Evolutionary conservation across 2,888 invertebrate species (phyloP).

Genomic region (Reticulitermes lucifugus): DNA sequence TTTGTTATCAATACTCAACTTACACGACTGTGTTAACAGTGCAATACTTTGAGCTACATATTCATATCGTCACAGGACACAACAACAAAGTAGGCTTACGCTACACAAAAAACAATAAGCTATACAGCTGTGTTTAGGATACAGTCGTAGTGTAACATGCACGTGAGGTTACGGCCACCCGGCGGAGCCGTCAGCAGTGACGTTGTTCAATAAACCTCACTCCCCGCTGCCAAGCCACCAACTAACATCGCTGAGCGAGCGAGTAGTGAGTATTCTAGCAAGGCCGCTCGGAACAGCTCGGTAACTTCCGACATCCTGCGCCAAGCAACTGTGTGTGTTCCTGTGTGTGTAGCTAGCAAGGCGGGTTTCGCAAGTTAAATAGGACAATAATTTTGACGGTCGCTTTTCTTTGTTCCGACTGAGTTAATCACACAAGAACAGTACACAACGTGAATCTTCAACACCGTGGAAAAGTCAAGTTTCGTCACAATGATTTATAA

Average conservation of each 20-base stretch:
- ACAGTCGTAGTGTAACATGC: background rate
- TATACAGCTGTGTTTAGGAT: background rate
- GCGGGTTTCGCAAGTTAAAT: background rate
- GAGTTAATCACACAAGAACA: too few relatives aligned
- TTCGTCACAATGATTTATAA: too few relatives aligned
- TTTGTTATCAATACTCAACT: background rate
- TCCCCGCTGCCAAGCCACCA: conserved; percentile 13
- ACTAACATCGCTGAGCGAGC: background rate
- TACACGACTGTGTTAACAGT: background rate
- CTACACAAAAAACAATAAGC: background rate
- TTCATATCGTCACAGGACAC: too few relatives aligned
- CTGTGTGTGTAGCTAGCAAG: background rate
- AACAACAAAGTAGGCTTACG: background rate
- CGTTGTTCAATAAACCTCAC: background rate
- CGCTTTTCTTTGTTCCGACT: too few relatives aligned
- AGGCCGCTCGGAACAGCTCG: conserved; percentile 5
- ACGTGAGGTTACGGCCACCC: background rate
- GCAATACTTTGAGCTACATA: background rate
- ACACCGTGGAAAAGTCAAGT: too few relatives aligned
- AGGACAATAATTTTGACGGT: too few relatives aligned
- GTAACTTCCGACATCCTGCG: background rate
- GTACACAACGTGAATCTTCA: too few relatives aligned
- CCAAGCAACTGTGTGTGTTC: background rate
- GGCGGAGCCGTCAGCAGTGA: background rate
- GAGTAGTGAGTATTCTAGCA: background rate